Evolutionary conservation across 2,797 vertebrate species (phyloP), one percentile per base, ranked within the genome.

Genomic region (Gambusia yucatana): DNA sequence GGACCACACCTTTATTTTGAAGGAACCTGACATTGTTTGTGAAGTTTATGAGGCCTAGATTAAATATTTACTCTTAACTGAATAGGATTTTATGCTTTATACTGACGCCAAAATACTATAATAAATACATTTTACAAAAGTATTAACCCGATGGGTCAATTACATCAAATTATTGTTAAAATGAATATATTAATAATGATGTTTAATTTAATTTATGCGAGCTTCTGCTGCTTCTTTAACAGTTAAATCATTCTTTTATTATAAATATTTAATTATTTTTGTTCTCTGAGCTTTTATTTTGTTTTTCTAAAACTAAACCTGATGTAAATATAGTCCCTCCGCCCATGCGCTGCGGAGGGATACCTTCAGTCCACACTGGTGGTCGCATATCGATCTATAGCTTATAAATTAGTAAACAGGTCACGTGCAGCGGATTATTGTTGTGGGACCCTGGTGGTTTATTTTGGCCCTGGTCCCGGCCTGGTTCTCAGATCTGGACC

Each of bases 381-480:
- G 73, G 61, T 67, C 61, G 7, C 61, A 67, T 17, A n/a, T 69
- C 0, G 57, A 65, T 76, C 50, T 77, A 28, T 74, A 28, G 36
- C 25, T 69, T 46, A 33, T 78, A 36, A 78, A 78, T 78, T 59
- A 78, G 69, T 72, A 47, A 78, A 39, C 77, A 61, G 43, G 69
- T 78, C 70, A 78, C 77, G 77, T 67, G 77, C 44, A 30, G 41
- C 1, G n/a, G 76, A 43, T 72, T 61, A 9, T 7, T 10, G 33
- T 71, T 36, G 46, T 72, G 39, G 52, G 70, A 72, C 43, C 43
- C 28, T 71, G 52, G 41, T n/a, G 6, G 52, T 46, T 25, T 39
- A 43, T 48, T 48, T n/a, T 11, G 43, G 52, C 25, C 25, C 22
- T 33, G 39, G 28, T 71, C 11, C 67, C 25, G 50, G 67, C 25